phyloP scores from a whole-genome alignment of 2,888 invertebrate species.

The Helobdella robusta region DNA sequence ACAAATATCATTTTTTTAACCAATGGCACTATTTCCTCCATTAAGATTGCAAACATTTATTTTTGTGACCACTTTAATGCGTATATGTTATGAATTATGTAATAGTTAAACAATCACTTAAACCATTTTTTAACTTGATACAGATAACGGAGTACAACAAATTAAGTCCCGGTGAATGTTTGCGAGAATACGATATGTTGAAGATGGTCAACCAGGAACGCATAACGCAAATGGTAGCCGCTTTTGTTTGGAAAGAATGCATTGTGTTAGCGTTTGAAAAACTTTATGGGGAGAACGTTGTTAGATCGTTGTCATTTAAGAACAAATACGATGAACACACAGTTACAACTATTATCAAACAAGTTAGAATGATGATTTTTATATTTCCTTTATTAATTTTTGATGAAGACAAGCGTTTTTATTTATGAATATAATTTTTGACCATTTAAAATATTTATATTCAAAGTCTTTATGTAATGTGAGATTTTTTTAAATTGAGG shows the following conservation, averaged over 20 bases:
- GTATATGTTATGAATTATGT: no score
- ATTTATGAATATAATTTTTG: neutral
- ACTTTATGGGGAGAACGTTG: slow-evolving; percentile 75
- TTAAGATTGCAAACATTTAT: no score
- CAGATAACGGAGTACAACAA: slow-evolving; percentile 55
- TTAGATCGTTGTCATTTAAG: slow-evolving; percentile 75
- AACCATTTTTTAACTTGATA: no score
- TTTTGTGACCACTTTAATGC: no score
- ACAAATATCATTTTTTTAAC: no score
- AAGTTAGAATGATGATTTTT: slow-evolving; percentile 51
- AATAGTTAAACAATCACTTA: no score
- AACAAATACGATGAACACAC: slow-evolving; percentile 87
- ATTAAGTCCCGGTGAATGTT: slow-evolving; percentile 53
- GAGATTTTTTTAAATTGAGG: neutral
- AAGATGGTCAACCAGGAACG: slow-evolving; percentile 64
- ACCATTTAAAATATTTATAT: neutral
- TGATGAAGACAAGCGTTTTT: neutral
- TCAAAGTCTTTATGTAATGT: neutral
- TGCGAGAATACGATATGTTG: slow-evolving; percentile 73
- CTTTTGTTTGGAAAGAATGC: slow-evolving; percentile 50
- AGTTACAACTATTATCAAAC: slow-evolving; percentile 74
- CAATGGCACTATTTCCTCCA: no score
- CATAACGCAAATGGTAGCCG: slow-evolving; percentile 57
- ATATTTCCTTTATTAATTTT: neutral
- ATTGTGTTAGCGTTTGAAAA: slow-evolving; percentile 51